Evolutionary conservation across 2,113 vertebrate genomes (phyloP), one percentile per base, ranked within the genome.

Genomic region (Oenanthe melanoleuca): DNA sequence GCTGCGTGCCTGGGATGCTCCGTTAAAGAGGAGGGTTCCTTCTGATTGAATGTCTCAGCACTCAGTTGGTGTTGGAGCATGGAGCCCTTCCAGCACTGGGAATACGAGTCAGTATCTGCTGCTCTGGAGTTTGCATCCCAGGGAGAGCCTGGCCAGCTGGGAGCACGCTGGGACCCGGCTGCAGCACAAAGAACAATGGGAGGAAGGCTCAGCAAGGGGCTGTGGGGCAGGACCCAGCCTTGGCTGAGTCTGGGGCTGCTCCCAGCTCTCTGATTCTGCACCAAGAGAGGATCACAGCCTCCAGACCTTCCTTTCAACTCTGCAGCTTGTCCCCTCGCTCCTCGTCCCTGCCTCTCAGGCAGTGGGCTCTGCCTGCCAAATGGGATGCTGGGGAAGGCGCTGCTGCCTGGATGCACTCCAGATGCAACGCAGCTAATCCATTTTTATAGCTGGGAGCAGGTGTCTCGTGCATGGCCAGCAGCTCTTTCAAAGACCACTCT

Each of bases 321-420:
- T 18, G 85, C 11, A 16, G 20, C 91, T 81, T 33, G 74, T 72
- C 87, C 93, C 89, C 71, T 59, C 4, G 0, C 77, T 92, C 45
- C 42, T 42, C 80, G 60, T 31, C 3, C 0, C 4, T 3, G 42
- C 1, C 42, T 72, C 15, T 13, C 74, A 40, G 88, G 82, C 64
- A 1, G 21, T 2, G 74, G 89, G 71, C 19, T 88, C 94, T 90
- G 95, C 1, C 5, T 90, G 96, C 94, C 94, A 95, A 93, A 96
- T 78, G 94, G 78, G 86, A 59, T 77, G 89, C 81, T 60, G 81
- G 79, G 60, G 81, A 37, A 95, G 79, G 93, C 56, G 5, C 83
- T 77, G 92, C 94, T 89, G 74, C 71, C 94, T 93, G 95, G 92
- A 86, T 86, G 96, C 79, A 92, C 93, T 96, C 95, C 95, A 95